Conservation (phyloP, 2,797 vertebrate species). For the Lutjanus argentimaculatus region DNA sequence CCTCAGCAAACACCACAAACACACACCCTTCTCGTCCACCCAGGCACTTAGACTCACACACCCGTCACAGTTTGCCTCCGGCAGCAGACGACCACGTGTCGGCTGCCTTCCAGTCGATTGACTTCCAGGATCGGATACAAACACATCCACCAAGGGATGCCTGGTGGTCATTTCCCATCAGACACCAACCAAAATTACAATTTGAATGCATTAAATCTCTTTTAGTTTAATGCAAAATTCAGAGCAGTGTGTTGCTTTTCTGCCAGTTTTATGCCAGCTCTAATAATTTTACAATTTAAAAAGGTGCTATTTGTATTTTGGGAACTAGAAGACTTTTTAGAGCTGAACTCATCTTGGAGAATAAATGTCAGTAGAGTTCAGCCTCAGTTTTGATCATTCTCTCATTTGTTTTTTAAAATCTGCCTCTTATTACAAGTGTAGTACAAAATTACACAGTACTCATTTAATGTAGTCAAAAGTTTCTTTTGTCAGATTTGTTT, state of each 20-base stretch:
- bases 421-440: too few relatives aligned
- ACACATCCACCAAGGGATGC: slow-evolving; percentile 5
- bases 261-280: neutral
- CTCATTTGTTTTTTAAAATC: too few relatives aligned
- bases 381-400: too few relatives aligned
- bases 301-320: too few relatives aligned
- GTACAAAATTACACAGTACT: too few relatives aligned
- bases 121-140: slow-evolving; percentile 14
- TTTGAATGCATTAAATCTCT: neutral
- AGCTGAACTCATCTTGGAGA: too few relatives aligned
- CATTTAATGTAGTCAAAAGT: too few relatives aligned
- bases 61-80: slow-evolving; percentile 13
- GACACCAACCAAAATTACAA: neutral
- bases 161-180: slow-evolving; percentile 13
- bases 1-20: neutral
- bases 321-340: too few relatives aligned
- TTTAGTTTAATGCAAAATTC: neutral
- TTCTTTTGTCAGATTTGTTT: too few relatives aligned
- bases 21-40: neutral
- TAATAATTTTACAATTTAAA: too few relatives aligned
- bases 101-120: neutral
- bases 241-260: neutral
- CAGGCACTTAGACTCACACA: slow-evolving; percentile 8
- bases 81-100: neutral
- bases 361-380: too few relatives aligned